Evolutionary conservation across 2,888 invertebrate species (phyloP).

Genomic region (Zaprionus obscuricornis): DNA sequence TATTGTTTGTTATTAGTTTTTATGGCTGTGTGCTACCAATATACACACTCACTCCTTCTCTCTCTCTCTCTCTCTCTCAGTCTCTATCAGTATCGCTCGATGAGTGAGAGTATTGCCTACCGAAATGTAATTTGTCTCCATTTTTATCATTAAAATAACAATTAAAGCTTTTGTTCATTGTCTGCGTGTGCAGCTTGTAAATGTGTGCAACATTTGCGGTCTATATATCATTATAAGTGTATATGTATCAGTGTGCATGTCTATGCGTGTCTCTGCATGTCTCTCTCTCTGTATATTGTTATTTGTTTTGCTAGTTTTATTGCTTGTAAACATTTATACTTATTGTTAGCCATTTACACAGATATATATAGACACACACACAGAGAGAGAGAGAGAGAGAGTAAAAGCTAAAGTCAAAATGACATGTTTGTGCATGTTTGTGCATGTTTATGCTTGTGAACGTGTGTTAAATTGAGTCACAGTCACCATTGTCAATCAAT

Average conservation of each 20-base stretch:
- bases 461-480: constrained; percentile 28
- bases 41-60: too few species aligned
- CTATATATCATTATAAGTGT: constrained; percentile 58
- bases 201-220: constrained; percentile 69
- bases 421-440: constrained; percentile 35
- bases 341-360: constrained; percentile 53
- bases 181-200: constrained; percentile 45
- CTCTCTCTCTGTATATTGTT: constrained; percentile 13
- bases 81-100: constrained; percentile 9
- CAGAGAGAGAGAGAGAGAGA: neutral
- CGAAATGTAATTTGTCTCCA: constrained; percentile 71
- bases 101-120: too few species aligned
- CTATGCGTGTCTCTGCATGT: constrained; percentile 4
- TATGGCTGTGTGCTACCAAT: constrained; percentile 53
- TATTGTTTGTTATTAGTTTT: constrained; percentile 67
- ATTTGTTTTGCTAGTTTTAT: constrained; percentile 65
- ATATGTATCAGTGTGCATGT: neutral
- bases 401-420: constrained; percentile 26
- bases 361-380: constrained; percentile 1
- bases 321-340: constrained; percentile 74
- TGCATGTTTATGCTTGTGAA: neutral
- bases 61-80: too few species aligned
- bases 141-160: constrained; percentile 78
- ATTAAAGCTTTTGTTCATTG: constrained; percentile 66
- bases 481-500: constrained; percentile 60